These are phyloP conservation scores for Brachyalestes nurse DNA, from an alignment of 2,797 vertebrate species.

Conservation along the genomic window DNA sequence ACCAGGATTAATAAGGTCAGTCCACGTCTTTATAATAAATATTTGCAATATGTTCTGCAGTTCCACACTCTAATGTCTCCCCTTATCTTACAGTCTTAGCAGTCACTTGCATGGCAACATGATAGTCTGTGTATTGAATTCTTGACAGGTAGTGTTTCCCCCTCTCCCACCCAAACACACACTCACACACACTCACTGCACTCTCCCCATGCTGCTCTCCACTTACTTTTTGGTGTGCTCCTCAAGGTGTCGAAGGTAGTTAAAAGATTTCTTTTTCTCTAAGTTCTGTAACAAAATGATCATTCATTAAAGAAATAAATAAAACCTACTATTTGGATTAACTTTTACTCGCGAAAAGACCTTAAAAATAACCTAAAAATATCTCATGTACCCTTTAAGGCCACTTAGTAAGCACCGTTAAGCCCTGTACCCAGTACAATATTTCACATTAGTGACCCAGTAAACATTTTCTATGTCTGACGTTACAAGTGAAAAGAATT, in stretches of 20 bases:
- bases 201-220: conserved; percentile 47
- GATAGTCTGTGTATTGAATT: not conserved
- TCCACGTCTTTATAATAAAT: not conserved
- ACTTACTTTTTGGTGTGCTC: conserved; percentile 92
- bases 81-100: not conserved
- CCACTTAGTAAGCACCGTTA: too few relatives aligned
- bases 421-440: too few relatives aligned
- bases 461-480: too few relatives aligned
- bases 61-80: not conserved
- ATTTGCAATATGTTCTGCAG: not conserved
- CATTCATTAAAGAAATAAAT: conserved; percentile 15
- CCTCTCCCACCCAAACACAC: conserved; percentile 26
- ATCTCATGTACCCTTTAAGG: too few relatives aligned
- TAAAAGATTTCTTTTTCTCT: conserved; percentile 73
- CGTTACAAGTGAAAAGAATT: too few relatives aligned
- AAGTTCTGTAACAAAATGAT: conserved; percentile 75
- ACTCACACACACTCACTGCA: conserved; percentile 24
- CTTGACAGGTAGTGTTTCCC: not conserved
- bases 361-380: too few relatives aligned
- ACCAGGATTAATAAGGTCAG: not conserved
- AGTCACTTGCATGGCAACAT: conserved; percentile 5
- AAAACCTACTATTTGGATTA: not conserved
- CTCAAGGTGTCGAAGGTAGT: conserved; percentile 80
- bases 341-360: too few relatives aligned
- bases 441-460: too few relatives aligned